phyloP scores from a whole-genome alignment of 2,797 vertebrate genomes.

The Tapirus indicus region DNA sequence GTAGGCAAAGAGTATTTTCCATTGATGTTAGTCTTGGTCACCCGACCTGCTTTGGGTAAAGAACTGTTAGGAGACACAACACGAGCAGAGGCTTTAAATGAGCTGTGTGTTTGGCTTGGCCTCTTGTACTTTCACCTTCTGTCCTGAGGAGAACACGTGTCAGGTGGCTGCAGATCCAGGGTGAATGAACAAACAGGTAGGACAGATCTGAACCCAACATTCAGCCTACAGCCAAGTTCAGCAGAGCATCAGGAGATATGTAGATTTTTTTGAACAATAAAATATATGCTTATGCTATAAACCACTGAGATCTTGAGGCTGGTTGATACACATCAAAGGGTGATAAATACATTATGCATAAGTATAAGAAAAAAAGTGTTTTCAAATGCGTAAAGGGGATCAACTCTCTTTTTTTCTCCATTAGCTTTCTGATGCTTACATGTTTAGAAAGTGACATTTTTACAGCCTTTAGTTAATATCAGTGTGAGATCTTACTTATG shows the following conservation, averaged over 20 bases:
- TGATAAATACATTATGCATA: neutral
- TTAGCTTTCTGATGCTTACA: neutral
- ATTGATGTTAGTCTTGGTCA: neutral
- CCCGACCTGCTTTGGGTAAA: neutral
- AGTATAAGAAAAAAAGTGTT: neutral
- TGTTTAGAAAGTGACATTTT: slow-evolving; percentile 53
- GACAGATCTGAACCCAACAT: neutral
- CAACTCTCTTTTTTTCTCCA: neutral
- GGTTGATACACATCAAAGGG: neutral
- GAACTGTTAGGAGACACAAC: neutral
- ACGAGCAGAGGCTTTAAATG: neutral
- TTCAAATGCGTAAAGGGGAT: neutral
- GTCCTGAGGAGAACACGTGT: neutral
- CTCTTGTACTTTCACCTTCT: neutral
- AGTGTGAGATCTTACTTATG: neutral
- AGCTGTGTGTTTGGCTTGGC: neutral
- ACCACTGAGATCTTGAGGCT: neutral
- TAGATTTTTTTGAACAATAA: neutral
- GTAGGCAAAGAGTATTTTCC: neutral
- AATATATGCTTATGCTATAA: neutral
- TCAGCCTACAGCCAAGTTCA: neutral
- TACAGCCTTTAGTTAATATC: slow-evolving; percentile 21
- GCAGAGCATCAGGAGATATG: neutral
- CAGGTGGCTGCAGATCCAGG: neutral
- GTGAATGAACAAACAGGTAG: neutral